Evolutionary conservation across 2,888 invertebrate genomes (phyloP).

Genomic region (Horisme vitalbata): DNA sequence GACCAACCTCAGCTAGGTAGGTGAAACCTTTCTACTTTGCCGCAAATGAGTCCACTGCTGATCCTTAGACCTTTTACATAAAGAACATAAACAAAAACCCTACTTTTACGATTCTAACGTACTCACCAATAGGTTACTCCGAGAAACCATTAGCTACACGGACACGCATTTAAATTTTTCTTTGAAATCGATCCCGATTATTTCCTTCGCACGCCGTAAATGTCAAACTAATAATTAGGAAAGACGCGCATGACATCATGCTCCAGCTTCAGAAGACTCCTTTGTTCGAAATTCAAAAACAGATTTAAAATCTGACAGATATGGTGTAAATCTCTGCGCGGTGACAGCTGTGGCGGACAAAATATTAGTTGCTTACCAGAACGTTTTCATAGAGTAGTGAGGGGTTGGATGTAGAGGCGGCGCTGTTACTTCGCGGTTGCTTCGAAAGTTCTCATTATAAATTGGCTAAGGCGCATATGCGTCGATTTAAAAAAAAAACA

Average conservation of each 20-base stretch:
- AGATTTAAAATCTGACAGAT: slow-evolving; percentile 54
- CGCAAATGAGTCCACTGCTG: too few relatives aligned
- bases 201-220: slow-evolving; percentile 58
- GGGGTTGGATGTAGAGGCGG: background rate
- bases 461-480: too few relatives aligned
- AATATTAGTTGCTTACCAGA: slow-evolving; percentile 63
- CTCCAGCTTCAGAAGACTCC: slow-evolving; percentile 64
- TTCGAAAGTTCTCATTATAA: too few relatives aligned
- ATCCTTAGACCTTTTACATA: too few relatives aligned
- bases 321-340: slow-evolving; percentile 69
- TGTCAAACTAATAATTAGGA: slow-evolving; percentile 69
- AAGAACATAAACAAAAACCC: too few relatives aligned
- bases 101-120: too few relatives aligned
- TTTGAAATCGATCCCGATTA: slow-evolving; percentile 57
- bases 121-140: too few relatives aligned
- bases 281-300: slow-evolving; percentile 58
- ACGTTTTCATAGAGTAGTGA: slow-evolving; percentile 18
- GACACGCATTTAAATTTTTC: slow-evolving; percentile 67
- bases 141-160: slow-evolving; percentile 20
- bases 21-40: too few relatives aligned
- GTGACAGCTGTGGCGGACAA: slow-evolving; percentile 69
- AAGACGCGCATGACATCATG: slow-evolving; percentile 67
- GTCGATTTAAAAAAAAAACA: too few relatives aligned
- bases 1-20: too few relatives aligned
- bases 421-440: too few relatives aligned